phyloP scores from a whole-genome alignment of 2,797 vertebrate species.

The Melanotaenia parkinsoni region DNA sequence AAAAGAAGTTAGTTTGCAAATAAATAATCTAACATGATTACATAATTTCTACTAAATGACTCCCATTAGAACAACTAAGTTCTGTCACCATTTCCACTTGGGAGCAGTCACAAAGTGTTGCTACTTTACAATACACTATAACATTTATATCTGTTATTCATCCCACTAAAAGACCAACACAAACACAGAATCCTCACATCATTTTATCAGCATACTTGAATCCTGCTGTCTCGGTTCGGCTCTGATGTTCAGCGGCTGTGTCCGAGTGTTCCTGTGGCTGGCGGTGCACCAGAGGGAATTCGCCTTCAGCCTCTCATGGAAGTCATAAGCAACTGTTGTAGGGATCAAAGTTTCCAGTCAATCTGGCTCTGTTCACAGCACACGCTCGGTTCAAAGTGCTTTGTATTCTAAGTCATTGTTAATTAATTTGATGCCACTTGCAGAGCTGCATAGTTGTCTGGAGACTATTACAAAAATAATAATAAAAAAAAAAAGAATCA shows the following conservation, averaged over 20 bases:
- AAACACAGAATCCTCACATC: background rate
- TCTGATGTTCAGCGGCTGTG: conserved; percentile 5
- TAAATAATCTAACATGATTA: no score
- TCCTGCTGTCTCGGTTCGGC: background rate
- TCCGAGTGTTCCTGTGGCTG: conserved; percentile 49
- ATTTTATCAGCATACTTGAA: background rate
- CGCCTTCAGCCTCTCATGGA: conserved; percentile 64
- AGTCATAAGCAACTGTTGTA: conserved; percentile 73
- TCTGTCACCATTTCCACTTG: background rate
- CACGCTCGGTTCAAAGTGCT: conserved; percentile 80
- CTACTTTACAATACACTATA: background rate
- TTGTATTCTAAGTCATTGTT: conserved; percentile 87
- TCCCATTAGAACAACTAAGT: no score
- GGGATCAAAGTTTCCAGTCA: conserved; percentile 81
- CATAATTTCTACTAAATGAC: no score
- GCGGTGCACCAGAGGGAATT: conserved; percentile 72
- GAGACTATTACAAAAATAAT: conserved; percentile 47
- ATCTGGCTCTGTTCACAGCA: conserved; percentile 75
- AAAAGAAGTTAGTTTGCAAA: no score
- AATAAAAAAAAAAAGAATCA: conserved; percentile 21
- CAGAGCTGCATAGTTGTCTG: conserved; percentile 69
- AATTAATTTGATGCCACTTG: conserved; percentile 84
- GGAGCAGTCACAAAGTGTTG: background rate
- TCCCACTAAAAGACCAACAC: background rate
- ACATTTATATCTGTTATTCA: background rate